phyloP scores from a whole-genome alignment of 2,888 invertebrate genomes.

The Pediacus dermestoides region DNA sequence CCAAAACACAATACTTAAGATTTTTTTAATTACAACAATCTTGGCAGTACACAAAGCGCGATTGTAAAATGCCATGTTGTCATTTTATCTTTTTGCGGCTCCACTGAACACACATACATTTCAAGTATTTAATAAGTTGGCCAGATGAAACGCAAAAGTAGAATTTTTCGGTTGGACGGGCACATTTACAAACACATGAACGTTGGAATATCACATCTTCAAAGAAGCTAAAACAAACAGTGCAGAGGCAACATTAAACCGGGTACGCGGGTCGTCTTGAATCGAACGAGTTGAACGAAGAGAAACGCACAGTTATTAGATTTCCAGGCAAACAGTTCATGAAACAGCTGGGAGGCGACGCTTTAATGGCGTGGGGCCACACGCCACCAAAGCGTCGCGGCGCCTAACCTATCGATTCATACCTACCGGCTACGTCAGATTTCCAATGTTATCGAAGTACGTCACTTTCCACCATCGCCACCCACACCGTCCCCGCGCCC shows the following conservation, averaged over 20 bases:
- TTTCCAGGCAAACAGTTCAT: conserved; percentile 47
- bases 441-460: neutral
- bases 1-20: too few species aligned
- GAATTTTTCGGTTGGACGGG: conserved; percentile 7
- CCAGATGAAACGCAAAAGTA: too few species aligned
- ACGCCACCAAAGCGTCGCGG: conserved; percentile 25
- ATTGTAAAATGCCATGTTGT: too few species aligned
- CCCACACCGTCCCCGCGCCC: too few species aligned
- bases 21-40: too few species aligned
- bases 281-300: conserved; percentile 16
- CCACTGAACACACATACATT: too few species aligned
- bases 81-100: too few species aligned
- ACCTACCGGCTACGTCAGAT: conserved; percentile 1
- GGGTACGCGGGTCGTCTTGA: conserved; percentile 8
- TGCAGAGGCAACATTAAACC: conserved; percentile 18
- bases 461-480: too few species aligned
- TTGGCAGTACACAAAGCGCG: too few species aligned
- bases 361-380: conserved; percentile 34
- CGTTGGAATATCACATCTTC: conserved; percentile 14
- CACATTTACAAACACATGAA: conserved; percentile 13
- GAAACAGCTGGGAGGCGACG: conserved; percentile 46
- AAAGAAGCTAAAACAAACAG: conserved; percentile 19
- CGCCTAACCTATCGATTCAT: conserved; percentile 44
- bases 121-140: too few species aligned
- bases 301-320: conserved; percentile 43